Evolutionary conservation across 2,888 invertebrate genomes (phyloP).

Genomic region (Eristalis pertinax): DNA sequence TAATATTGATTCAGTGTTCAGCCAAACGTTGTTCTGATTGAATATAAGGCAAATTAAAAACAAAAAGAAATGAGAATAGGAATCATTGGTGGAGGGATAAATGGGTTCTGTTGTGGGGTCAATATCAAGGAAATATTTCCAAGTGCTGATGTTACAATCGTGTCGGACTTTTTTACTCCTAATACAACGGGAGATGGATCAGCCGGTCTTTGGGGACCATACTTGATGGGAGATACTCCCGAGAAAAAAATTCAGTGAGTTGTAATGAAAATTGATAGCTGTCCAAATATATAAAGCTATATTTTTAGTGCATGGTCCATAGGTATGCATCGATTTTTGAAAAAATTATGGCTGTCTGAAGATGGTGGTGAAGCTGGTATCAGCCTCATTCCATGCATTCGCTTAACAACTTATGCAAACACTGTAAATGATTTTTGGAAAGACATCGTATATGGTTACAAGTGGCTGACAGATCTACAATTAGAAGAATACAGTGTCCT

Average conservation of each 20-base stretch:
- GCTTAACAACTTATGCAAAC: slow-evolving; percentile 78
- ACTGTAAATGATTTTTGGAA: slow-evolving; percentile 80
- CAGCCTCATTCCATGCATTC: slow-evolving; percentile 81
- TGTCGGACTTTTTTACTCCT: slow-evolving; percentile 86
- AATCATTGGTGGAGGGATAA: slow-evolving; percentile 89
- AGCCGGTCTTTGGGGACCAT: slow-evolving; percentile 90
- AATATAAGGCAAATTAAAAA: not conserved
- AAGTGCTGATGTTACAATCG: slow-evolving; percentile 84
- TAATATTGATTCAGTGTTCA: not conserved
- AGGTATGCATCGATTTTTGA: slow-evolving; percentile 84
- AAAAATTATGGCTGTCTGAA: slow-evolving; percentile 84
- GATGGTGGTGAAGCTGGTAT: slow-evolving; percentile 82
- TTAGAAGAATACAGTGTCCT: slow-evolving; percentile 79
- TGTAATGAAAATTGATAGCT: not conserved
- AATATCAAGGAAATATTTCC: slow-evolving; percentile 84
- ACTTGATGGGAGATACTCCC: slow-evolving; percentile 84
- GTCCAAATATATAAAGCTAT: not conserved
- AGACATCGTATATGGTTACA: slow-evolving; percentile 81
- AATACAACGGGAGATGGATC: slow-evolving; percentile 90
- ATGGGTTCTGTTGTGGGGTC: slow-evolving; percentile 87
- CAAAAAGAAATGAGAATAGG: slow-evolving; percentile 32
- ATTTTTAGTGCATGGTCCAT: slow-evolving; percentile 85
- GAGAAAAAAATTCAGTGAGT: slow-evolving; percentile 82
- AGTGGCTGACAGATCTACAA: slow-evolving; percentile 76
- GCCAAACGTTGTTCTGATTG: not conserved